Base-by-base conservation (phyloP, 2,113 vertebrate species). In the Cygnus buccinator region DNA sequence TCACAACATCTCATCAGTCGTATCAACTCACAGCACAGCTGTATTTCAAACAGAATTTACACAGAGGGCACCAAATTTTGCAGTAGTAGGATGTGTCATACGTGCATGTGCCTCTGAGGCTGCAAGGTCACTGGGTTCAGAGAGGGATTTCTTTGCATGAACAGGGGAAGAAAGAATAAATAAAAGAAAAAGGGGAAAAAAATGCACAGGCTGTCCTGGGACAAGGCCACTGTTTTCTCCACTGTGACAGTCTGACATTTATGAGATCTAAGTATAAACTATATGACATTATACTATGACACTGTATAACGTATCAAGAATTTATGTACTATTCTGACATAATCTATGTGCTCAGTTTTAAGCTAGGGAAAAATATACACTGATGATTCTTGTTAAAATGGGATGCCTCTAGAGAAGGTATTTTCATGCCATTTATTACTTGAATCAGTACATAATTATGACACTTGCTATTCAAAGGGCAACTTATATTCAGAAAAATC, bases 211-310 rank as follows among this genome's bases (percentile, higher is more conserved):
- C 33, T 84, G 8, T 20, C 31, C 79, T 72, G 39, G 18, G 71
- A 89, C 33, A 61, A 74, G 23, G 67, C 79, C 80, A 62, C 87
- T 93, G 85, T 89, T 91, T 95, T 10, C 58, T 65, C 7, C 57
- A 13, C 3, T 48, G 16, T 70, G 83, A 66, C 39, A 89, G 78
- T 39, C 61, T 94, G 71, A 74, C 70, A 87, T 93, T 94, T 85
- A 91, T 58, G 44, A 6, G 4, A 80, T 61, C 31, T 84, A 37
- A 63, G 68, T 68, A 77, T 65, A 94, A 91, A 86, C 63, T 61
- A 41, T 1, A 1, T 74, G 87, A 80, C 94, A 93, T 87, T 84
- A 91, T 48, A 31, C 78, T 63, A 43, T 77, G 82, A 65, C 68
- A 84, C 44, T 26, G 67, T 68, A n/a, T 2, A 75, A 75, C 43